Percentiles rank a stretch among this genome's conserved stretches.
Evolutionary conservation across 92 coral and sea anemone genomes (phyloP).

Genomic region (Palythoa grandis): DNA sequence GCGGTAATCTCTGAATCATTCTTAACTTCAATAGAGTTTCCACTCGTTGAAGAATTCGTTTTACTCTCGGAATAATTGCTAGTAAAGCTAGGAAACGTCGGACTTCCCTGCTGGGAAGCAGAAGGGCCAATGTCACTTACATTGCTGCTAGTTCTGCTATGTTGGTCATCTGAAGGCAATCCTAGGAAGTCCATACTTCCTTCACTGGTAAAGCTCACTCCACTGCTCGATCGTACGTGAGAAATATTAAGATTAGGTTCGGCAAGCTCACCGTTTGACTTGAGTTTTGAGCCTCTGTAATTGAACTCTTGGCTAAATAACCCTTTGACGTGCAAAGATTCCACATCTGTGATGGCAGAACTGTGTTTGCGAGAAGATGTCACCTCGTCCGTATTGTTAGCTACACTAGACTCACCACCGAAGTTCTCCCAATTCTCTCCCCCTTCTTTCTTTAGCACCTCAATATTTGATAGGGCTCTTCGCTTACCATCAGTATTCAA

Average conservation of each 20-base stretch:
- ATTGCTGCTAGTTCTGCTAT: constrained; percentile 72
- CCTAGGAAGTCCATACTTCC: constrained; percentile 72
- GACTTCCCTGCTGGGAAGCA: constrained; percentile 63
- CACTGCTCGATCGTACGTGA: constrained; percentile 76
- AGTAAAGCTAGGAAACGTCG: constrained; percentile 54
- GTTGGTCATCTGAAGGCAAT: constrained; percentile 39
- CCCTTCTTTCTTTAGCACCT: constrained; percentile 22
- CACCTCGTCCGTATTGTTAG: neutral
- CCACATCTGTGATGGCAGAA: constrained; percentile 38
- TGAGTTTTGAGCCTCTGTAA: neutral
- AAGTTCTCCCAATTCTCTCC: constrained; percentile 39
- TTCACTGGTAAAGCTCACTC: constrained; percentile 72
- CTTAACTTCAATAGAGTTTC: neutral
- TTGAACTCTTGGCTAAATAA: constrained; percentile 11
- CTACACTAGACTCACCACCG: neutral
- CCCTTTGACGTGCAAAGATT: constrained; percentile 24
- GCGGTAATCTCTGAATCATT: neutral
- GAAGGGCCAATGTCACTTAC: constrained; percentile 61
- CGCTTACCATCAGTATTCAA: constrained; percentile 57
- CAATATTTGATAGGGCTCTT: constrained; percentile 69
- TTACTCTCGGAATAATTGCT: constrained; percentile 47
- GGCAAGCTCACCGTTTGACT: constrained; percentile 36
- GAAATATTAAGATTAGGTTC: constrained; percentile 33
- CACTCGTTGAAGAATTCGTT: constrained; percentile 34
- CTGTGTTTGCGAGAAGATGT: constrained; percentile 52